Base-by-base conservation (phyloP, 2,888 invertebrate species). In the Dicyrtomina minuta region DNA sequence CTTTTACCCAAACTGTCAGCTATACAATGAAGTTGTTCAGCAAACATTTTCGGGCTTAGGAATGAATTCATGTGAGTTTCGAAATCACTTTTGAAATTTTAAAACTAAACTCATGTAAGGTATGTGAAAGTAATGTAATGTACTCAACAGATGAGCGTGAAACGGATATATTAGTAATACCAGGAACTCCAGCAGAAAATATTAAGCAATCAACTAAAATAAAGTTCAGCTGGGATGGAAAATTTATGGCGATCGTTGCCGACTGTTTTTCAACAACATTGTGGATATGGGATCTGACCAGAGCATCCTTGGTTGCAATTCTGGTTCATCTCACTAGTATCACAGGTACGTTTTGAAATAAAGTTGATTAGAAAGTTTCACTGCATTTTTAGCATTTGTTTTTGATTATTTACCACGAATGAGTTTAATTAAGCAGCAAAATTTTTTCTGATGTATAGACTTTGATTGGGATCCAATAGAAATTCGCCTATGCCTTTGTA, bases 221-320 rank as follows among this genome's bases (percentile, higher is more conserved):
- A 2, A 73, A 73, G 27, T 60, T 75, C 22, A 68, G 67, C 41
- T 58, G 53, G 39, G 70, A 70, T 59, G 73, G 74, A n/a, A 56
- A 44, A 12, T 67, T 62, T 22, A 20, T 72, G 2, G 68, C 74
- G 10, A 53, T 68, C 10, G 61, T 24, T 1, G 65, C 69, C 6
- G 53, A 56, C 22, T 22, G 20, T 15, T 70, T 70, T 26, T 60
- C 68, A 1, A 65, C 70, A 20, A 55, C 67, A 1, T 6, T 71
- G 0, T 74, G 74, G 74, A 69, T 74, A 4, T 74, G 71, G 65
- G 67, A 73, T 60, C 27, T 73, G 10, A 4, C 27, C 1, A 33
- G 44, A 1, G 66, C 41, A 12, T 51, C 17, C 1, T 24, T 70
- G 10, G 22, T 22, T 12, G 55, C 72, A 26, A 61, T 74, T 39